These are phyloP conservation scores for Tokudaia tokunoshimensis DNA, from an alignment of 2,797 vertebrate genomes.

Conservation along the genomic window DNA sequence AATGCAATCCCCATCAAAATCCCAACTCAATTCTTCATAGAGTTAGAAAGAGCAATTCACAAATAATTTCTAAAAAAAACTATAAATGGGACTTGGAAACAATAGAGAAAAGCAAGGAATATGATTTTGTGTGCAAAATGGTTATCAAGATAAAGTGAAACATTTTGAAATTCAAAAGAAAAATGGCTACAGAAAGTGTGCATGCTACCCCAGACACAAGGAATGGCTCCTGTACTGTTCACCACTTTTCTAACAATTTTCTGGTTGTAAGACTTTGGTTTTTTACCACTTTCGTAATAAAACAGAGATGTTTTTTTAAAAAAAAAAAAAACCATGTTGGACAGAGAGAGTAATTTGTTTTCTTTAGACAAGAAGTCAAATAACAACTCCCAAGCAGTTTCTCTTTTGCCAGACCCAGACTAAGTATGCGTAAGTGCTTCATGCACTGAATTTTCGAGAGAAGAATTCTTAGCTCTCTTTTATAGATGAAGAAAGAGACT, in stretches of 20 bases:
- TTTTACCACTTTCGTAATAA: slow-evolving; percentile 37
- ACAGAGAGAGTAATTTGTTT: neutral
- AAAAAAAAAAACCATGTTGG: neutral
- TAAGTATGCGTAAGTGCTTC: neutral
- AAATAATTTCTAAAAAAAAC: neutral
- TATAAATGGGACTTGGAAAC: neutral
- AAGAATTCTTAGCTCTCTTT: neutral
- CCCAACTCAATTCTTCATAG: too few relatives aligned
- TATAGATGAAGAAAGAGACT: neutral
- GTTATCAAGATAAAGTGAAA: neutral
- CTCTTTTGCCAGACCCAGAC: neutral
- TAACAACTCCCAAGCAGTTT: neutral
- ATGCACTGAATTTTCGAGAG: neutral
- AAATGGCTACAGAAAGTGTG: neutral
- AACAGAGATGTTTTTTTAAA: neutral
- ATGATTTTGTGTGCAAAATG: neutral
- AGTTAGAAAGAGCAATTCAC: too few relatives aligned
- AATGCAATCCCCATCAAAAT: too few relatives aligned
- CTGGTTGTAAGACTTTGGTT: neutral
- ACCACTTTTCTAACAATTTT: slow-evolving; percentile 48
- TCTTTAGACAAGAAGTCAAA: slow-evolving; percentile 17
- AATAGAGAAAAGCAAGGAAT: neutral
- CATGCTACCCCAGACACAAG: neutral
- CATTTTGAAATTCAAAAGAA: neutral
- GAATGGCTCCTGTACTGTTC: neutral